Percentiles rank a stretch among this genome's conserved stretches.
phyloP scores from a whole-genome alignment of 2,113 vertebrate species.

The Pungitius pungitius region DNA sequence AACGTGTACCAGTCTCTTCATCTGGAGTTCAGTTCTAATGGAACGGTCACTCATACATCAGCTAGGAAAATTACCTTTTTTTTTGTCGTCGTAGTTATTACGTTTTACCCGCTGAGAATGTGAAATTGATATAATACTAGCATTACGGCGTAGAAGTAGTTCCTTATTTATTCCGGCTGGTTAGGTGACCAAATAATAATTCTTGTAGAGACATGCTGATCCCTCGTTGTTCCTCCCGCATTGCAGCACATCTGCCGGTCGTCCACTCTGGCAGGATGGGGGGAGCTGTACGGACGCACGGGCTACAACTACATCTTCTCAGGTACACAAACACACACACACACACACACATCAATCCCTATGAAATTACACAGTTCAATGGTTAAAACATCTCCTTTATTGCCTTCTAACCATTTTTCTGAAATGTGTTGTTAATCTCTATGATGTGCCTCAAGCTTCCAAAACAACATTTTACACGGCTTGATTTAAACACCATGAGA shows the following conservation, averaged over 20 bases:
- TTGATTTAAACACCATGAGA: no score
- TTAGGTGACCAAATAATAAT: not conserved
- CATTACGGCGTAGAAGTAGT: not conserved
- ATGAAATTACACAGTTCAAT: no score
- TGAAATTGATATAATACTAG: not conserved
- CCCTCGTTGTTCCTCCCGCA: not conserved
- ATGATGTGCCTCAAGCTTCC: no score
- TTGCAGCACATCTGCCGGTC: conserved; percentile 96
- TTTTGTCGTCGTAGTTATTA: not conserved
- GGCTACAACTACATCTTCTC: conserved; percentile 99
- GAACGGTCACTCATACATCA: not conserved
- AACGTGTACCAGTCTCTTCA: not conserved
- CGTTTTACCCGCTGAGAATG: no score
- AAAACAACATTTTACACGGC: no score
- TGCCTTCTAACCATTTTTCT: no score
- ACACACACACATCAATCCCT: not conserved
- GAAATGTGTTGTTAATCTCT: no score
- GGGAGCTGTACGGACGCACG: conserved; percentile 95
- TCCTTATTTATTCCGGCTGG: no score
- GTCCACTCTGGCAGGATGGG: conserved; percentile 96
- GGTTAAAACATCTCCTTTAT: no score
- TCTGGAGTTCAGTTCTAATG: not conserved
- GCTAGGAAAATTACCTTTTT: not conserved
- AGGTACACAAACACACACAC: conserved; percentile 77
- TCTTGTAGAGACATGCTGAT: not conserved